A percentile compares a stretch with the other conserved stretches of the same genome.
These are phyloP conservation scores for Schizopygopsis malacanthus DNA, from an alignment of 2,797 vertebrate species.

Conservation along the genomic window DNA sequence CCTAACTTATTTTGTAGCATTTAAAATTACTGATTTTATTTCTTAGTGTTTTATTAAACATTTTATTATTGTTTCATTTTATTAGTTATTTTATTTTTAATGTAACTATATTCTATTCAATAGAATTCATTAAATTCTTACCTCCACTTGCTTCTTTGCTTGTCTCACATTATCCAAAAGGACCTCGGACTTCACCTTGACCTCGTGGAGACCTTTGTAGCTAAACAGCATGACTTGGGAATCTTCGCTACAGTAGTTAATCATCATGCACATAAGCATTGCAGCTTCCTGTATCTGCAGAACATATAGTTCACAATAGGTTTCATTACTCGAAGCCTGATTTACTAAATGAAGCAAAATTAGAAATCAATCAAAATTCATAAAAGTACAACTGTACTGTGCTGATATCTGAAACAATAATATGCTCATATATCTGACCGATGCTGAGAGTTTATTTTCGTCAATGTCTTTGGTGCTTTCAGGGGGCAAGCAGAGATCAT, in stretches of 20 bases:
- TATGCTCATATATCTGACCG: slow-evolving; percentile 40
- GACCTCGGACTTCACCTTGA: slow-evolving; percentile 67
- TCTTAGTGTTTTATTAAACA: too few relatives aligned
- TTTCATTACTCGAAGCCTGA: neutral
- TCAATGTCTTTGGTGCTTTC: slow-evolving; percentile 32
- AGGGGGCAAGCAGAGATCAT: slow-evolving; percentile 72
- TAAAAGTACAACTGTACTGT: neutral
- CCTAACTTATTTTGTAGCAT: too few relatives aligned
- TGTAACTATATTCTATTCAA: too few relatives aligned
- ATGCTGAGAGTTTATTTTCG: neutral
- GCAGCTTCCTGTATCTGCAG: slow-evolving; percentile 67
- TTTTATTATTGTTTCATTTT: too few relatives aligned
- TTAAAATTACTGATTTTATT: too few relatives aligned
- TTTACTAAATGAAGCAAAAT: neutral
- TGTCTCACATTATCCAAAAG: slow-evolving; percentile 77
- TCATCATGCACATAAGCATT: slow-evolving; percentile 76
- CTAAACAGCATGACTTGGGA: slow-evolving; percentile 49
- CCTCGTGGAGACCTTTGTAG: accelerated
- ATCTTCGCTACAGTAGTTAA: slow-evolving; percentile 75
- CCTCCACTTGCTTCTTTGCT: slow-evolving; percentile 66
- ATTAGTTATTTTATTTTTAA: neutral
- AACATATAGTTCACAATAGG: neutral
- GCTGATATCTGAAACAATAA: neutral
- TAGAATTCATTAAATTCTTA: slow-evolving; percentile 51
- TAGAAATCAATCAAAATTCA: neutral